Conservation (phyloP, 53 echinoderm and acorn worm genomes). For the Antedon mediterranea region DNA sequence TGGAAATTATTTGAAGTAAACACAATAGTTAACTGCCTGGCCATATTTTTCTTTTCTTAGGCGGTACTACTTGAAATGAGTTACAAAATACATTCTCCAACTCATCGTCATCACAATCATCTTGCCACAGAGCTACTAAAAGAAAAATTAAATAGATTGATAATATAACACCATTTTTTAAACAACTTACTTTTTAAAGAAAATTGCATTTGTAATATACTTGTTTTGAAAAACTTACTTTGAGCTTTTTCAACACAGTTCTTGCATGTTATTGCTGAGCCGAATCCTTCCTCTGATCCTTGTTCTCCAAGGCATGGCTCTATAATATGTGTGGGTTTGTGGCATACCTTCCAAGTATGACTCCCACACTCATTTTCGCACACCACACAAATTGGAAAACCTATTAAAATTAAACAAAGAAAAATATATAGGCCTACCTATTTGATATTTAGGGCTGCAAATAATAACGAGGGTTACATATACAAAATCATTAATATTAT, state of each 20-base stretch:
- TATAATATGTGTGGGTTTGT: not conserved
- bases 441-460: too few relatives aligned
- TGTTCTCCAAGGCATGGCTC: not conserved
- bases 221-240: not conserved
- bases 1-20: too few relatives aligned
- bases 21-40: not conserved
- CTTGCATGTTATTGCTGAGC: not conserved
- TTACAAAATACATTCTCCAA: not conserved
- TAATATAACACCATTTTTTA: too few relatives aligned
- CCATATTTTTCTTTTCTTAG: not conserved
- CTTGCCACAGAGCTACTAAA: not conserved
- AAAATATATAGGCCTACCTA: too few relatives aligned
- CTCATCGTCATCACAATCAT: not conserved
- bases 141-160: not conserved
- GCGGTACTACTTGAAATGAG: not conserved
- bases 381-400: not conserved
- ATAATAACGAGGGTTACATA: too few relatives aligned
- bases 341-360: not conserved
- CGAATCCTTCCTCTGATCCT: not conserved
- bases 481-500: too few relatives aligned
- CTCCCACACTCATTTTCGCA: not conserved
- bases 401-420: not conserved
- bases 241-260: not conserved
- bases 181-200: too few relatives aligned
- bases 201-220: too few relatives aligned